Percentiles rank a stretch among this genome's conserved stretches.
Conservation (phyloP, 2,797 vertebrate genomes). For the Sebastolobus alascanus region DNA sequence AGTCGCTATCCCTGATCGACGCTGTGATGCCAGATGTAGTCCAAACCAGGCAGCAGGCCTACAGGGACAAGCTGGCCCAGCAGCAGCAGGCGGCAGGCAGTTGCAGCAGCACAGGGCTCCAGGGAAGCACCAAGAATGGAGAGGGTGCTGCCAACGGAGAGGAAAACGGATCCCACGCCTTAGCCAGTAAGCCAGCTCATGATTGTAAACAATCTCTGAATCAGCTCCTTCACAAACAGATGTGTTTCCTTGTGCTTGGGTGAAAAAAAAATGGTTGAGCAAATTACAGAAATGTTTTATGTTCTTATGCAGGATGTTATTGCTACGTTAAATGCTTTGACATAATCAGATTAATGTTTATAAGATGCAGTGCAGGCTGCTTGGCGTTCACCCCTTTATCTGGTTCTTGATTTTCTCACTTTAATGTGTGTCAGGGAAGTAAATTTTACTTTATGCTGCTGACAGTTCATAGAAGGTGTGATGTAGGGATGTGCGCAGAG, state of each 20-base stretch:
- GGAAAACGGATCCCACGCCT: slow-evolving; percentile 94
- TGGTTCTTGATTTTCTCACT: background rate
- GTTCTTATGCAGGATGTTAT: slow-evolving; percentile 10
- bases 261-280: background rate
- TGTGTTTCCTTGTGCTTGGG: background rate
- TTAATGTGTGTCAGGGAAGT: background rate
- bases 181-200: slow-evolving; percentile 90
- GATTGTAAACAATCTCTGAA: slow-evolving; percentile 23
- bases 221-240: slow-evolving; percentile 1
- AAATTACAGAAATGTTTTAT: slow-evolving; percentile 7
- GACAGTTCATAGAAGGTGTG: background rate
- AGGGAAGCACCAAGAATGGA: slow-evolving; percentile 91
- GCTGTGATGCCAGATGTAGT: slow-evolving; percentile 99
- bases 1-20: slow-evolving; percentile 98
- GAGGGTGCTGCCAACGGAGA: slow-evolving; percentile 96
- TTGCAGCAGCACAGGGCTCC: slow-evolving; percentile 75
- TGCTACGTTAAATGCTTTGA: background rate
- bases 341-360: background rate
- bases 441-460: background rate
- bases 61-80: slow-evolving; percentile 96
- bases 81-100: slow-evolving; percentile 86
- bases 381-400: background rate
- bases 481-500: background rate
- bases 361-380: slow-evolving; percentile 5
- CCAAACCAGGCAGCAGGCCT: slow-evolving; percentile 98